A percentile compares a stretch with the other conserved stretches of the same genome.
Evolutionary conservation across 2,888 invertebrate species (phyloP).

Genomic region (Xylota segnis): DNA sequence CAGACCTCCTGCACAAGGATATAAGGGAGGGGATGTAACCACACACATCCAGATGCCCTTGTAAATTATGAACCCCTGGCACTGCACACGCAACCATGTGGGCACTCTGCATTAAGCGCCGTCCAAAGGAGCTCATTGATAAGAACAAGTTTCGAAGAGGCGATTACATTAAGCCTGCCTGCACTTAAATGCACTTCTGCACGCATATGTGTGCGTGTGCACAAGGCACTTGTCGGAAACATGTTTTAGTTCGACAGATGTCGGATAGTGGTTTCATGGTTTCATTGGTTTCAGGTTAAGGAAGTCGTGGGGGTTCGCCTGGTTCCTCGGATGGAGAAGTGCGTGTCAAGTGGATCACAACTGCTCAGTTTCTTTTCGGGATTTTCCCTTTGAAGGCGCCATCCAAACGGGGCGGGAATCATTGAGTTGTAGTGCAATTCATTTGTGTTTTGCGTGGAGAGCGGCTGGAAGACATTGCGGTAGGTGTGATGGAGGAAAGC

Average conservation of each 20-base stretch:
- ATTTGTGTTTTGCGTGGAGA: neutral
- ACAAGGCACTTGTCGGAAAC: constrained; percentile 38
- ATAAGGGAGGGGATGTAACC: constrained; percentile 40
- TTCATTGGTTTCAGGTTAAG: constrained; percentile 3
- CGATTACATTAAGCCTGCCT: constrained; percentile 48
- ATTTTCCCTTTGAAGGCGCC: neutral
- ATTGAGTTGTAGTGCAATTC: neutral
- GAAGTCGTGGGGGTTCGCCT: constrained; percentile 21
- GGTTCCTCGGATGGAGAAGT: constrained; percentile 38
- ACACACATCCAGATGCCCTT: constrained; percentile 19
- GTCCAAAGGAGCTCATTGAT: constrained; percentile 26
- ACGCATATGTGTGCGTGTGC: constrained; percentile 21
- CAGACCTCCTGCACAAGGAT: neutral
- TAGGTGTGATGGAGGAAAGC: neutral
- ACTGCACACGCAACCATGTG: constrained; percentile 14
- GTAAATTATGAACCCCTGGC: constrained; percentile 32
- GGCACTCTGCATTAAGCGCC: constrained; percentile 23
- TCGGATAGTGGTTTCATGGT: constrained; percentile 17
- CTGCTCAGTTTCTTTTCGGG: neutral
- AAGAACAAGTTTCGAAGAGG: constrained; percentile 34
- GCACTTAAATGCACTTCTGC: constrained; percentile 41
- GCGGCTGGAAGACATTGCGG: neutral
- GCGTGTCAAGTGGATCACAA: constrained; percentile 54
- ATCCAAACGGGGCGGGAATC: neutral
- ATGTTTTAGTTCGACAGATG: constrained; percentile 5